phyloP scores from a whole-genome alignment of 1,140 invertebrate genomes.

The Magallana angulata region DNA sequence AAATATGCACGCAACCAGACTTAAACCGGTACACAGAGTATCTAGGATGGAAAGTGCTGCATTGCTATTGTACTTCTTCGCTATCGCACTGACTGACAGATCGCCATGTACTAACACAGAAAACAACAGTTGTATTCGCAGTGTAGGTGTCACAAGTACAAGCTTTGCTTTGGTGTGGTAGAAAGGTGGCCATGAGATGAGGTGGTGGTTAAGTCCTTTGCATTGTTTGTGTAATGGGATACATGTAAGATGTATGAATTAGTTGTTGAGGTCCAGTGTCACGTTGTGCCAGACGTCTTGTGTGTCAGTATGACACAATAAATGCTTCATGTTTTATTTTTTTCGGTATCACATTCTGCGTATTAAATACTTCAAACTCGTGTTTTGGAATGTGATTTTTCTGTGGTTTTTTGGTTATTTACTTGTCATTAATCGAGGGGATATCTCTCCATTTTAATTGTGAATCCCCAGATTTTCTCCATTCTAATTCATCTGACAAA shows the following conservation, averaged over 20 bases:
- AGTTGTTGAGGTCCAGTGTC: background rate
- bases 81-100: background rate
- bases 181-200: background rate
- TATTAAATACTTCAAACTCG: background rate
- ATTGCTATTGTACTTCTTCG: background rate
- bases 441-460: constrained; percentile 1
- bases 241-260: background rate
- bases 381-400: background rate
- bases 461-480: background rate
- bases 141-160: background rate
- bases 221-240: background rate
- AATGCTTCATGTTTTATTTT: background rate
- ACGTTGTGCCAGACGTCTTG: background rate
- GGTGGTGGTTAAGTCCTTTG: background rate
- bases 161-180: background rate
- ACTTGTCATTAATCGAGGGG: background rate
- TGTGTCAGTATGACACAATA: background rate
- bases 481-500: background rate
- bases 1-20: background rate
- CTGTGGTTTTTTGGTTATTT: constrained; percentile 12
- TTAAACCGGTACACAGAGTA: background rate
- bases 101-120: background rate
- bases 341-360: background rate
- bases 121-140: background rate
- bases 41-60: background rate